Evolutionary conservation across 2,113 vertebrate species (phyloP).

Genomic region (Chamaea fasciata): DNA sequence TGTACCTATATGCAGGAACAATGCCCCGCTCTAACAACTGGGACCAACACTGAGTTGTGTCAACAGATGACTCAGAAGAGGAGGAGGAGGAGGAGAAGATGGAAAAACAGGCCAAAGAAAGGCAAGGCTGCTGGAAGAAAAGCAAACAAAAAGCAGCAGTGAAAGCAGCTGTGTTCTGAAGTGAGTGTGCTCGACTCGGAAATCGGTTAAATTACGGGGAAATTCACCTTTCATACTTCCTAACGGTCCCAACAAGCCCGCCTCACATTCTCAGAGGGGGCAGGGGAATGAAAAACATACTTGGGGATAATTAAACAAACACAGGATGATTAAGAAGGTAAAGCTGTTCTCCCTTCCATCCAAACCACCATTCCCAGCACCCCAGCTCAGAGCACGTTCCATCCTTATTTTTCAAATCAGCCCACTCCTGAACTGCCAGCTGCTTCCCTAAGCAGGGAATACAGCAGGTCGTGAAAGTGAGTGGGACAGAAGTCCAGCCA

Average conservation of each 20-base stretch:
- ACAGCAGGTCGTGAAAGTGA: background rate
- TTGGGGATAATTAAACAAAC: slow-evolving; percentile 22
- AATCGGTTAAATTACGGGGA: background rate
- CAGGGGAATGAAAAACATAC: background rate
- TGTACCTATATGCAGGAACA: background rate
- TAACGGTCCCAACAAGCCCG: background rate
- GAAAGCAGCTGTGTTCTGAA: slow-evolving; percentile 29
- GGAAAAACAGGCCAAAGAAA: slow-evolving; percentile 47
- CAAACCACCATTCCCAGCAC: background rate
- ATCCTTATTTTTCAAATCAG: slow-evolving; percentile 24
- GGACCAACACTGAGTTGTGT: background rate
- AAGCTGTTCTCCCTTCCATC: background rate
- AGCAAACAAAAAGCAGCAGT: slow-evolving; percentile 42
- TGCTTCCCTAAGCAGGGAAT: background rate
- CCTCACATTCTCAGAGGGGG: background rate
- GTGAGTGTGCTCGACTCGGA: background rate
- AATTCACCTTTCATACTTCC: slow-evolving; percentile 11
- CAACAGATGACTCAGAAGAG: slow-evolving; percentile 61
- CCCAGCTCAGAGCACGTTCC: slow-evolving; percentile 25
- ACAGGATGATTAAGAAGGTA: background rate
- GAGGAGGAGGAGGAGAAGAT: slow-evolving; percentile 37
- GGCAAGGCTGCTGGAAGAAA: slow-evolving; percentile 44
- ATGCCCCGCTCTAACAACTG: background rate
- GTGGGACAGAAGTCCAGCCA: background rate
- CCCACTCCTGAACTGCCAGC: background rate